Evolutionary conservation across 2,888 invertebrate species (phyloP).

Genomic region (Macrosiphum euphorbiae): DNA sequence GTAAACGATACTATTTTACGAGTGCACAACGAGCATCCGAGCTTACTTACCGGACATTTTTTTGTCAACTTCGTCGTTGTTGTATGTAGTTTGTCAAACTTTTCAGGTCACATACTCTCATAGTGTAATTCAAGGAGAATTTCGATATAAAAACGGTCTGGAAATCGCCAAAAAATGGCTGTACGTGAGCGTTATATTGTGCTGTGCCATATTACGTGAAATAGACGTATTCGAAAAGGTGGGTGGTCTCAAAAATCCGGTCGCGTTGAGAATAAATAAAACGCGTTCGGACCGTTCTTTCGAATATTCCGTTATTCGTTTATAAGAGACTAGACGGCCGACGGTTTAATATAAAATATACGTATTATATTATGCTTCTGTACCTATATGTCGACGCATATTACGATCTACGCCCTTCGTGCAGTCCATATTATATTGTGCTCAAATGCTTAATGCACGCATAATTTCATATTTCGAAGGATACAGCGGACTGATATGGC

Average conservation of each 20-base stretch:
- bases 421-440: not conserved
- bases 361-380: not conserved
- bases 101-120: not conserved
- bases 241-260: conserved; percentile 8
- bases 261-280: conserved; percentile 52
- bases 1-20: not conserved
- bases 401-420: not conserved
- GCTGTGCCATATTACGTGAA: not conserved
- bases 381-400: not conserved
- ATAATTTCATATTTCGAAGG: not conserved
- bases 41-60: not conserved
- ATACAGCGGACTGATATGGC: not conserved
- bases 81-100: conserved; percentile 3
- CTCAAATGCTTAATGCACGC: not conserved
- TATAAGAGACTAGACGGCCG: not conserved
- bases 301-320: conserved; percentile 30
- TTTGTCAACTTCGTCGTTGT: not conserved
- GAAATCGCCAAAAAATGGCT: conserved; percentile 13
- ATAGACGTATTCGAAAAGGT: not conserved
- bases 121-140: conserved; percentile 11
- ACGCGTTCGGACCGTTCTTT: not conserved
- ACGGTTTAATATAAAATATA: conserved; percentile 23
- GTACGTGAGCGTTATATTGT: conserved; percentile 1
- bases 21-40: not conserved
- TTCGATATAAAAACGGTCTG: conserved; percentile 19